phyloP scores from a whole-genome alignment of 2,888 invertebrate species.

The Eupeodes latifasciatus region DNA sequence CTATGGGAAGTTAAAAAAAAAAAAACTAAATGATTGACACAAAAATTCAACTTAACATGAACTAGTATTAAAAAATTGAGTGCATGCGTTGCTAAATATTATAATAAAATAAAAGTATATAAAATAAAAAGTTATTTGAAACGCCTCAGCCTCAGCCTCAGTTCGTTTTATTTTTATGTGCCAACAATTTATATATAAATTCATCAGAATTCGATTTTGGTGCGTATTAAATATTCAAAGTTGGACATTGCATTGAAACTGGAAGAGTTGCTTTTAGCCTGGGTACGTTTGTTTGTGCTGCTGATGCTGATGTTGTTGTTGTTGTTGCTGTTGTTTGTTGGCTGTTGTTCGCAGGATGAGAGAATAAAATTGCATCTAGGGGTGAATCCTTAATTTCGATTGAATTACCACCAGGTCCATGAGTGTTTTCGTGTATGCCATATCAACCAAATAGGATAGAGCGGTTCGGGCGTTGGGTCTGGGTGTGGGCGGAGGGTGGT shows the following conservation, averaged over 20 bases:
- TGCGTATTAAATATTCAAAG: conserved; percentile 66
- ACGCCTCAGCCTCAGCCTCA: conserved; percentile 17
- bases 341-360: conserved; percentile 35
- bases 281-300: conserved; percentile 23
- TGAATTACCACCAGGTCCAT: conserved; percentile 72
- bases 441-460: conserved; percentile 44
- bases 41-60: too few relatives aligned
- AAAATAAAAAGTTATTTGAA: conserved; percentile 12
- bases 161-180: conserved; percentile 3
- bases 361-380: conserved; percentile 63
- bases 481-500: background rate
- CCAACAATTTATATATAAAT: conserved; percentile 52
- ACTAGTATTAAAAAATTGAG: too few relatives aligned
- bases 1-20: too few relatives aligned
- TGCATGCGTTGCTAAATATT: too few relatives aligned
- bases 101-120: background rate
- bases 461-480: background rate
- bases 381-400: conserved; percentile 75
- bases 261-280: conserved; percentile 65
- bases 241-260: conserved; percentile 62
- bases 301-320: background rate
- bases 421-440: conserved; percentile 63
- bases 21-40: too few relatives aligned
- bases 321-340: conserved; percentile 18
- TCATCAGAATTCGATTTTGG: conserved; percentile 47